Evolutionary conservation across 2,888 invertebrate genomes (phyloP), one percentile per base, ranked within the genome.

Genomic region (Caenorhabditis afra): DNA sequence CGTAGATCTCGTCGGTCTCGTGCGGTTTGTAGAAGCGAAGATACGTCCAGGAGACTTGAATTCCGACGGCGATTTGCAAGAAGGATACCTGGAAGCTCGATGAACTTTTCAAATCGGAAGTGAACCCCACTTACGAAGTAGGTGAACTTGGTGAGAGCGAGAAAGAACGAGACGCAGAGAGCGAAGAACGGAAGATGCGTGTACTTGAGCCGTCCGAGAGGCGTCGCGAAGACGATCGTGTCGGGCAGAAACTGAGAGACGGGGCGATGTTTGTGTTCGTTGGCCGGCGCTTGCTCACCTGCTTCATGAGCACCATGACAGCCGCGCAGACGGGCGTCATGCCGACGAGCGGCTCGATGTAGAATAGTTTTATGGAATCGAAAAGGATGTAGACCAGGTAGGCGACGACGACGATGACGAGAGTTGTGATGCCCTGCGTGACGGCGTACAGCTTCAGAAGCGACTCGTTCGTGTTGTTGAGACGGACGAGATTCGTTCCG

Each of bases 1-100:
- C 89, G 59, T 82, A 79, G 44, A 85, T 79, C 18, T 83, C 85
- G 45, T 85, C 84, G 1, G 79, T 79, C 52, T 86, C 81, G 52
- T 84, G 82, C 0, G 83, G 81, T 66, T 87, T 83, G 71, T 86
- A 77, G 76, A 89, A 89, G 8, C 89, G 85, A n/a, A 89, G 82
- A 71, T 89, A 89, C 8, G 87, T 85, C 89, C 89, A 89, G 0
- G 84, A 71, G 22, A 88, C 83, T 81, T 89, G 89, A 18, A 87
- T 73, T n/a, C 85, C 88, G 47, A 87, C 57, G 18, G 73, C 18
- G n/a, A 76, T 73, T 82, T 84, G 84, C 11, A 81, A 55, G 14
- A 81, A 77, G 10, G 79, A 79, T 0, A 77, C 68, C 79, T 81
- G 20, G 11, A 75, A 50, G 49, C 11, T n/a, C 20, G 12, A 12